Percentiles rank a stretch among this genome's conserved stretches.
These are phyloP conservation scores for Tenebrio molitor DNA, from an alignment of 1,140 invertebrate genomes.

Conservation along the genomic window DNA sequence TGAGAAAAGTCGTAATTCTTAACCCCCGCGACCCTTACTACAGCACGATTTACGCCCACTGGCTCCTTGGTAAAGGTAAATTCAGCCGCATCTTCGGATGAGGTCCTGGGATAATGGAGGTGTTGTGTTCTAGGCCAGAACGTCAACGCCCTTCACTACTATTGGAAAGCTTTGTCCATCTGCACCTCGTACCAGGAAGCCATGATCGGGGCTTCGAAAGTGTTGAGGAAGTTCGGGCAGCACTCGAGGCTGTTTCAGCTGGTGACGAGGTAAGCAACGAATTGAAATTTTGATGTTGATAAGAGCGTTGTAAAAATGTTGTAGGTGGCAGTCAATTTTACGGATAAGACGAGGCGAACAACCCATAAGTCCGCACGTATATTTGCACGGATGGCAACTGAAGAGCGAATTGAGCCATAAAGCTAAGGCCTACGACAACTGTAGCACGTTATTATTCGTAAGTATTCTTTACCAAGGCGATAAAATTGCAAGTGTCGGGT, in stretches of 20 bases:
- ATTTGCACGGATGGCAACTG: conserved; percentile 64
- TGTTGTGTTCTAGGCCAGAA: conserved; percentile 68
- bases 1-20: conserved; percentile 72
- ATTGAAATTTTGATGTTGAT: too few relatives aligned
- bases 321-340: conserved; percentile 62
- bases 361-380: conserved; percentile 59
- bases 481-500: background rate
- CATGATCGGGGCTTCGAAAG: conserved; percentile 71
- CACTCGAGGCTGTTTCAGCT: conserved; percentile 75
- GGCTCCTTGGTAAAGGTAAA: conserved; percentile 75
- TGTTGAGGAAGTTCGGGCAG: conserved; percentile 74
- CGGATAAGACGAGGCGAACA: conserved; percentile 55
- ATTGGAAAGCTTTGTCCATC: conserved; percentile 71
- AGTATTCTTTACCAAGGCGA: conserved; percentile 40
- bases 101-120: too few relatives aligned
- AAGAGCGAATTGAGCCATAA: conserved; percentile 63
- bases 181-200: conserved; percentile 69
- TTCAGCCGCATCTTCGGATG: too few relatives aligned
- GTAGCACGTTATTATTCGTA: conserved; percentile 50
- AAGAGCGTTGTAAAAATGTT: too few relatives aligned
- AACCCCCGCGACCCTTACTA: conserved; percentile 78
- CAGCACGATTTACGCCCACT: conserved; percentile 76
- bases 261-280: conserved; percentile 76
- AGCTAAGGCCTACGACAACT: conserved; percentile 62
- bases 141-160: conserved; percentile 70